Base-by-base conservation (phyloP, 2,797 vertebrate species). In the Thamnophis elegans region DNA sequence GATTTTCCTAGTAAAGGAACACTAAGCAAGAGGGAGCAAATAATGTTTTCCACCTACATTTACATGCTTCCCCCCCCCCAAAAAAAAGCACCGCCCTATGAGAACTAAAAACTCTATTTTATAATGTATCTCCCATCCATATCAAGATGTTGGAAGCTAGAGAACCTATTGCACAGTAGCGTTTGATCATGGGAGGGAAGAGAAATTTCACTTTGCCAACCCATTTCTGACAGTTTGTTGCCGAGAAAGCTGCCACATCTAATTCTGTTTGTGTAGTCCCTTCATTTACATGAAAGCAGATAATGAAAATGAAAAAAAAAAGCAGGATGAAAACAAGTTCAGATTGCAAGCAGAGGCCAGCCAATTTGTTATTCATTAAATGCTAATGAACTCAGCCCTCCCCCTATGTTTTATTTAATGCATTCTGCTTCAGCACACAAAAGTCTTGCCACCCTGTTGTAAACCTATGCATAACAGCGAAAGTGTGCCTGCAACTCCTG, bases 311-410 rank as follows among this genome's bases (percentile, higher is more conserved):
- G 96, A 96, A 97, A 96, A 97, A 4, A 26, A 32, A 65, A 47
- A n/a, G 7, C 94, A 89, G 93, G 96, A 96, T 96, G 95, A 97
- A 96, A 94, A 96, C 95, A 97, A 97, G 95, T 97, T 97, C 96
- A 96, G 95, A 96, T 96, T 96, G 95, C 95, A 94, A 96, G 95
- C 90, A 93, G 94, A 96, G 91, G 95, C 93, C 96, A 95, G 94
- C 93, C 94, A 96, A 97, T 97, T 97, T 98, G 95, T 97, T 97
- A 97, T 97, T 97, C 96, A 97, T 97, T 97, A 97, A 97, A 97
- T 97, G 96, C 95, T 97, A 97, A 97, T 97, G 95, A 97, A 97
- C 91, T 92, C 95, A 95, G 95, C 93, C 97, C 95, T 94, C 94
- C 93, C 97, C 94, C 95, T 94, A 89, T 87, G 91, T 97, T 97